These are phyloP conservation scores for Heterodera schachtii DNA, from an alignment of 1,140 invertebrate genomes.

Conservation along the genomic window DNA sequence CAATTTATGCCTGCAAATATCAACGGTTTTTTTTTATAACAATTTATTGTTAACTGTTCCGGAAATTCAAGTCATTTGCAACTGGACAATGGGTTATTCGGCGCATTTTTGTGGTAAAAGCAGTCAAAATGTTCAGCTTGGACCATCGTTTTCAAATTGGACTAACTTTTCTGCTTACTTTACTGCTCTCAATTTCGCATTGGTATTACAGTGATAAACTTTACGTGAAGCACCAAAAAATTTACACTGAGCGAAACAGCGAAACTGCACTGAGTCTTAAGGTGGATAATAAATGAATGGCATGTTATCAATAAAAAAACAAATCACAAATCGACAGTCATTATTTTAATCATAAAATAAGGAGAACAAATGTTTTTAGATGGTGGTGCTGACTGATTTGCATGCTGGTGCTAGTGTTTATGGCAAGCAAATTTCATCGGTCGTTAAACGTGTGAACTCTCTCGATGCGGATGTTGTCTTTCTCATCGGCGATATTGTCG, in stretches of 20 bases:
- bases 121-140: slow-evolving; percentile 31
- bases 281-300: neutral
- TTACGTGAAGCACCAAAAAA: slow-evolving; percentile 28
- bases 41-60: neutral
- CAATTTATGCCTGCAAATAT: slow-evolving; percentile 11
- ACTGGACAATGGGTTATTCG: slow-evolving; percentile 36
- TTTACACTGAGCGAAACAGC: slow-evolving; percentile 17
- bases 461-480: slow-evolving; percentile 38
- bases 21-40: slow-evolving; percentile 4
- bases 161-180: slow-evolving; percentile 32
- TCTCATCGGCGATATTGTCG: slow-evolving; percentile 46
- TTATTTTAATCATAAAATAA: too few relatives aligned
- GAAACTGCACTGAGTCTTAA: slow-evolving; percentile 6
- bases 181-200: slow-evolving; percentile 39
- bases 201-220: slow-evolving; percentile 48
- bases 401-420: slow-evolving; percentile 51
- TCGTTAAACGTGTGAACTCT: slow-evolving; percentile 44
- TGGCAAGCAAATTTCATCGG: slow-evolving; percentile 42
- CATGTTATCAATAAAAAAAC: too few relatives aligned
- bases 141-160: slow-evolving; percentile 42
- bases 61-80: slow-evolving; percentile 23
- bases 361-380: neutral
- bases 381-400: slow-evolving; percentile 48
- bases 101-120: slow-evolving; percentile 23
- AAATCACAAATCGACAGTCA: too few relatives aligned